Base-by-base conservation (phyloP, 2,888 invertebrate species). In the Philaethria dido region DNA sequence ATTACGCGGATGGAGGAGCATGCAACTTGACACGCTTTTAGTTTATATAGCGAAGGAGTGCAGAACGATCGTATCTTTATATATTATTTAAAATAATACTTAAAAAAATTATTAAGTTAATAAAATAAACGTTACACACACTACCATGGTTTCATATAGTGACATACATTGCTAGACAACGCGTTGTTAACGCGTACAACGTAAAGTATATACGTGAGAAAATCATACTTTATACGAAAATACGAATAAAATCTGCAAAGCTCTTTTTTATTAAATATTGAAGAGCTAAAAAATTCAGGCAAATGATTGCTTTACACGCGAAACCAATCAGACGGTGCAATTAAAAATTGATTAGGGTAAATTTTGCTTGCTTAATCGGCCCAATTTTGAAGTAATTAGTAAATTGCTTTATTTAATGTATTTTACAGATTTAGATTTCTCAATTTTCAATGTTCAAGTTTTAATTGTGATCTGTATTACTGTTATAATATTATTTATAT, bases 261-360 rank as follows among this genome's bases (percentile, higher is more conserved):
- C 8, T 1, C 5, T 33, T 33, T 33, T 2, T 3, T 33, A 39
- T 39, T 8, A 50, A 50, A 50, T 25, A 25, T 50, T 50, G 0
- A 25, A 25, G 2, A 14, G 1, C 16, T 16, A 4, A 29, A 29
- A 16, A 16, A 9, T 25, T 52, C n/a, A n/a, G 9, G 50, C 16
- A 9, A 52, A 52, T 16, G 25, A 29, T 16, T 29, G 52, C 52
- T 52, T 52, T 16, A 52, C 29, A 52, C n/a, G 29, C 29, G 11
- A 29, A 52, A 33, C 11, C 52, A 52, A 52, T 52, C 29, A 52
- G 52, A 29, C 52, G 29, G 3, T 29, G 52, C 52, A 52, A 52
- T 52, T 52, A 52, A 29, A 29, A 33, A 16, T 29, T 52, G 16
- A 52, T 29, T 16, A 29, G 16, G 29, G 16, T 5, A 52, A 52